Evolutionary conservation across 2,888 invertebrate genomes (phyloP).

Genomic region (Tipula unca): DNA sequence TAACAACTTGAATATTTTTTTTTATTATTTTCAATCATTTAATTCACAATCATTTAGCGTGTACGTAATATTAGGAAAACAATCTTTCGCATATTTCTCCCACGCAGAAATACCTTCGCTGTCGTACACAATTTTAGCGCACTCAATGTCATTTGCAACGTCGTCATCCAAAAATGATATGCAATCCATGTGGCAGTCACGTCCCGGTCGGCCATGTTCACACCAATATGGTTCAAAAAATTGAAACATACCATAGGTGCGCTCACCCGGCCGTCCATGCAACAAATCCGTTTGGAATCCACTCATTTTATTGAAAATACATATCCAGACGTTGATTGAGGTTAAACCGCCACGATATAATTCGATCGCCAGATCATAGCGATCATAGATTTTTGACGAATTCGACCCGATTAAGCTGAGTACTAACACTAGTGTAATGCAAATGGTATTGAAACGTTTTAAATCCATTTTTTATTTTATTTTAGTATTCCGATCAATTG

Average conservation of each 20-base stretch:
- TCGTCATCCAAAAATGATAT: neutral
- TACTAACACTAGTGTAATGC: neutral
- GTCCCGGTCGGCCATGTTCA: neutral
- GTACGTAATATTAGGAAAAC: neutral
- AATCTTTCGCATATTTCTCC: slow-evolving; percentile 15
- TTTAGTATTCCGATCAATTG: neutral
- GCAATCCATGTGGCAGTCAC: neutral
- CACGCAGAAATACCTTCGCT: neutral
- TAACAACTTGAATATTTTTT: neutral
- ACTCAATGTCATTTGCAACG: neutral
- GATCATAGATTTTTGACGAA: neutral
- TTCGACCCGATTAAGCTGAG: neutral
- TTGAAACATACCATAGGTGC: neutral
- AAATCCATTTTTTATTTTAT: neutral
- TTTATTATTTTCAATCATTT: neutral
- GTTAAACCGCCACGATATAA: neutral
- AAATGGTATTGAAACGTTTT: neutral
- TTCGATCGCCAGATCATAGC: neutral
- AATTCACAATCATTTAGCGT: neutral
- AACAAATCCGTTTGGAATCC: neutral
- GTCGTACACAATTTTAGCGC: neutral
- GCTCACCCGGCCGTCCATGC: neutral
- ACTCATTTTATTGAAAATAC: neutral
- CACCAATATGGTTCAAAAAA: neutral
- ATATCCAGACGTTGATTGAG: neutral